These are phyloP conservation scores for Scaptodrosophila latifasciaeformis DNA, from an alignment of 2,888 invertebrate species.

Conservation along the genomic window DNA sequence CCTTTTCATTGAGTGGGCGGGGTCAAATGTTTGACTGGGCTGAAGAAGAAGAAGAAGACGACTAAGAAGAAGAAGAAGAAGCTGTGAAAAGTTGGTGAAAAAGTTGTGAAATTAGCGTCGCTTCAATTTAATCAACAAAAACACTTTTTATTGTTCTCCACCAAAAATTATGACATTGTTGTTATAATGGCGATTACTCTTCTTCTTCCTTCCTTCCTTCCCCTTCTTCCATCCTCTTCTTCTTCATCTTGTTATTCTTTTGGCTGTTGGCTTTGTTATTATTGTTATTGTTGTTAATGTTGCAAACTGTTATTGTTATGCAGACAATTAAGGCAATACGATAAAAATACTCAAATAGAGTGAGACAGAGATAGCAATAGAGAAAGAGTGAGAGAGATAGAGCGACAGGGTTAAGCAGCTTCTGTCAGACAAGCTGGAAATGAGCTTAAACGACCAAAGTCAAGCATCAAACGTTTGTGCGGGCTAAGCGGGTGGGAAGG, in stretches of 20 bases:
- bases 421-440: no score
- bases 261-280: slow-evolving; percentile 27
- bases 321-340: slow-evolving; percentile 61
- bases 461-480: no score
- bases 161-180: slow-evolving; percentile 62
- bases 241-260: slow-evolving; percentile 20
- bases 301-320: slow-evolving; percentile 65
- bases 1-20: no score
- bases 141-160: slow-evolving; percentile 67
- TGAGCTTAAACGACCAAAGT: no score
- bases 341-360: slow-evolving; percentile 43
- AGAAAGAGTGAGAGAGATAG: background rate
- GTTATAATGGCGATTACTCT: slow-evolving; percentile 27
- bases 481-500: background rate
- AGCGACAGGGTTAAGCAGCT: background rate
- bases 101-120: slow-evolving; percentile 32
- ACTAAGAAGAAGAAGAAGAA: no score
- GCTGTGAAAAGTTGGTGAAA: no score
- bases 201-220: no score
- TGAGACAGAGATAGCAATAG: background rate
- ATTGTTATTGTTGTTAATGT: slow-evolving; percentile 47
- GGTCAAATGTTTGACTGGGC: no score
- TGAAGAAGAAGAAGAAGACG: no score
- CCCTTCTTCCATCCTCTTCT: no score
- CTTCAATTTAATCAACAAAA: slow-evolving; percentile 64